Evolutionary conservation across 1,140 invertebrate species (phyloP).

Genomic region (Trachymyrmex septentrionalis): DNA sequence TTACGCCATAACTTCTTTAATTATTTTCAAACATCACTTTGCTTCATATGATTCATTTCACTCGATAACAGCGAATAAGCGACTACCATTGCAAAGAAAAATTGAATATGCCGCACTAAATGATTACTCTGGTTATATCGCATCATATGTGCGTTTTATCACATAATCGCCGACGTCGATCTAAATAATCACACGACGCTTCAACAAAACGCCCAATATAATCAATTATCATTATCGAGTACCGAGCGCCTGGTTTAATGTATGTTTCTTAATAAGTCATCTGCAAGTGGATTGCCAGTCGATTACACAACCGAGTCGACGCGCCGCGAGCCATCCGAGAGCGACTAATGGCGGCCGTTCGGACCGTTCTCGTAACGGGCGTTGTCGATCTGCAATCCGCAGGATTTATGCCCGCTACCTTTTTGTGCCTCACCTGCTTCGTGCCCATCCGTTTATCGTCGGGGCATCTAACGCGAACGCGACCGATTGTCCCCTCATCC

Average conservation of each 20-base stretch:
- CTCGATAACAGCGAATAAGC: neutral
- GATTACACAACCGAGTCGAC: conserved; percentile 8
- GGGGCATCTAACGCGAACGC: neutral
- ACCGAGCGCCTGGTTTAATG: neutral
- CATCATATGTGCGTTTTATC: neutral
- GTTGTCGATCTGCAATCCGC: conserved; percentile 38
- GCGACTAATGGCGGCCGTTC: neutral
- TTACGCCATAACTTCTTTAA: neutral
- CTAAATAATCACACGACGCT: neutral
- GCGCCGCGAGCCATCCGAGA: neutral
- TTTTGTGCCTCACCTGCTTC: conserved; percentile 30
- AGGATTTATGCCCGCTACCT: conserved; percentile 38
- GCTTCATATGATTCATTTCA: neutral
- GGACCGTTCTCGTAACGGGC: conserved; percentile 24
- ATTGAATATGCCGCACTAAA: neutral
- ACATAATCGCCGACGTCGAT: conserved; percentile 16
- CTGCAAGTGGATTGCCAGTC: neutral
- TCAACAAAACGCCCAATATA: neutral
- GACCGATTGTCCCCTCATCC: neutral
- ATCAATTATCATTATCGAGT: conserved; percentile 47
- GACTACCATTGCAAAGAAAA: neutral
- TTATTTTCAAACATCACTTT: neutral
- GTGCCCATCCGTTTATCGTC: conserved; percentile 20
- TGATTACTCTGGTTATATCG: conserved; percentile 5
- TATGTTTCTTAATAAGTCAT: conserved; percentile 12